Evolutionary conservation across 2,888 invertebrate genomes (phyloP).

Genomic region (Sphaeridia pumilis): DNA sequence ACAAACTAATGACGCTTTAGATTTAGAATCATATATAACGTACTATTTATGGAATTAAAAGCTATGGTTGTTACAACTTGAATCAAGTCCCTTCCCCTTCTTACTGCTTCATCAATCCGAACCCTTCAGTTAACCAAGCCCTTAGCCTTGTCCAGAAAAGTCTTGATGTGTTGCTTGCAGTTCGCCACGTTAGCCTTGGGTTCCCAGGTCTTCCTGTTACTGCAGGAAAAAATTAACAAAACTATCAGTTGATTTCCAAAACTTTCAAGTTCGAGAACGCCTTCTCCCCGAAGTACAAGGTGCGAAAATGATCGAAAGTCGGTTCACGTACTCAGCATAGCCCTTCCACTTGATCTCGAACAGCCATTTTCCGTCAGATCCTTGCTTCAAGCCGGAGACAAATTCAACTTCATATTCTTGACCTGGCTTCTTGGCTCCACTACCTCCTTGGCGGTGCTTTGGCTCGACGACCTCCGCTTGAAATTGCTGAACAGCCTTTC

Average conservation of each 20-base stretch:
- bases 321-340: constrained; percentile 7
- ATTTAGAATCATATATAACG: background rate
- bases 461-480: background rate
- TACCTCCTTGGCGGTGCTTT: background rate
- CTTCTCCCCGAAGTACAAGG: background rate
- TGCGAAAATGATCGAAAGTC: background rate
- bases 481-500: background rate
- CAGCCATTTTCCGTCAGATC: background rate
- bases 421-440: background rate
- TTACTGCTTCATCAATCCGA: background rate
- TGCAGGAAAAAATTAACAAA: background rate
- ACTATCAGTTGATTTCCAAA: background rate
- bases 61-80: too few species aligned
- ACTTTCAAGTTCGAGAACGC: background rate
- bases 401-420: constrained; percentile 6
- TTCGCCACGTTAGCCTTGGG: constrained; percentile 3
- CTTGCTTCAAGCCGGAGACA: constrained; percentile 1
- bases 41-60: background rate
- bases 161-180: constrained; percentile 2
- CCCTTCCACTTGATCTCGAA: constrained; percentile 9
- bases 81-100: too few species aligned
- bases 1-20: background rate
- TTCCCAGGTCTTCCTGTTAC: constrained; percentile 4
- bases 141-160: constrained; percentile 2
- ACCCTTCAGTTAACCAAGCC: background rate